Conservation (phyloP, 2,113 vertebrate genomes). For the Crotalus helleri region DNA sequence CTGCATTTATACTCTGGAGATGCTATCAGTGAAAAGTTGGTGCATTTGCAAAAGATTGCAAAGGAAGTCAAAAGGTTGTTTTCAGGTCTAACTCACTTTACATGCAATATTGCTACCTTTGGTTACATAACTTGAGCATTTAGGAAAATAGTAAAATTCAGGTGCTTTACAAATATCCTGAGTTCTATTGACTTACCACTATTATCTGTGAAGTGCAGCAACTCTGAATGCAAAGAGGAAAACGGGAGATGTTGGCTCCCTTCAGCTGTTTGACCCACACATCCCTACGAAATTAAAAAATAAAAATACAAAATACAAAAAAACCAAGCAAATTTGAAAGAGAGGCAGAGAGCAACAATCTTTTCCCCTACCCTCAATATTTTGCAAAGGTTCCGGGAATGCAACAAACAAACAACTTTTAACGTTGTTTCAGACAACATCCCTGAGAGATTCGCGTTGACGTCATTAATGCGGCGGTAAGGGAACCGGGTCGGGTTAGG, state of each 20-base stretch:
- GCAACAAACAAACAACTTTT: background rate
- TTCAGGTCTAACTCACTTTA: background rate
- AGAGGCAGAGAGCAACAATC: background rate
- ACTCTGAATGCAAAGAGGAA: background rate
- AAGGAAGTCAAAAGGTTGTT: background rate
- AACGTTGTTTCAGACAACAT: background rate
- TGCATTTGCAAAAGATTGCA: background rate
- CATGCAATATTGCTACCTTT: background rate
- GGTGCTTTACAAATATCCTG: background rate
- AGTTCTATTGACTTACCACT: conserved; percentile 42
- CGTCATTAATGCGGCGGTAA: background rate
- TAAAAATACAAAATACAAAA: background rate
- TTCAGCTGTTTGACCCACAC: conserved; percentile 18
- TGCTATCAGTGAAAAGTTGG: background rate
- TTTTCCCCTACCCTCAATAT: background rate
- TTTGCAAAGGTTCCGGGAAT: background rate
- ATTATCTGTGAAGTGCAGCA: background rate
- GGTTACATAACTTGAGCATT: background rate
- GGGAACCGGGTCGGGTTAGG: background rate
- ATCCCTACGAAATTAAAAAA: background rate
- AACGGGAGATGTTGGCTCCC: background rate
- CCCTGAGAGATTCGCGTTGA: background rate
- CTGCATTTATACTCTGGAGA: background rate
- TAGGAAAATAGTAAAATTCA: background rate
- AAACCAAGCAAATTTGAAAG: background rate